phyloP scores from a whole-genome alignment of 1,140 invertebrate genomes.

The Drosophila bipectinata region DNA sequence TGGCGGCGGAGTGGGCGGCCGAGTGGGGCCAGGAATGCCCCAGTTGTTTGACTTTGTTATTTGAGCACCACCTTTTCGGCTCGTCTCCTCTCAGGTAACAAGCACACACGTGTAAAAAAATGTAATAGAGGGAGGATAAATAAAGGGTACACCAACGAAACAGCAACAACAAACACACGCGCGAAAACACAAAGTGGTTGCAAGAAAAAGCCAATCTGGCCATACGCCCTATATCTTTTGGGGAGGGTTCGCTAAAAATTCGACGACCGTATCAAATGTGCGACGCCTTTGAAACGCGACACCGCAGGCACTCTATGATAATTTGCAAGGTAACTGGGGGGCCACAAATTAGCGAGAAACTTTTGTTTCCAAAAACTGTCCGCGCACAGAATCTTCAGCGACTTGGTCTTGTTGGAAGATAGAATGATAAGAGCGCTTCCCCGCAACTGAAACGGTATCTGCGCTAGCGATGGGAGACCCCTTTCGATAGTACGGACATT shows the following conservation, averaged over 20 bases:
- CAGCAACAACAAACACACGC: not conserved
- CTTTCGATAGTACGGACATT: not conserved
- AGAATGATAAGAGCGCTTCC: not conserved
- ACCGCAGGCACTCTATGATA: not conserved
- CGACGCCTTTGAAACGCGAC: not conserved
- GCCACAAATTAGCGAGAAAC: not conserved
- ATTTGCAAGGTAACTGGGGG: not conserved
- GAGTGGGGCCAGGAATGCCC: not conserved
- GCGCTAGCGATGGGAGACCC: not conserved
- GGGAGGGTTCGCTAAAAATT: not conserved
- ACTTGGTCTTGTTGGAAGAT: not conserved
- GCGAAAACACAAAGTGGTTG: not conserved
- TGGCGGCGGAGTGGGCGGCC: not conserved
- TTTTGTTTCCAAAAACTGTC: not conserved
- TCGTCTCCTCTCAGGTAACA: not conserved
- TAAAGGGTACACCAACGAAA: not conserved
- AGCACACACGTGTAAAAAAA: not conserved
- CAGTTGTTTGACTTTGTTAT: constrained; percentile 61
- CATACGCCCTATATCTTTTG: not conserved
- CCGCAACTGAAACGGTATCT: not conserved
- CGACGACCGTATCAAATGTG: not conserved
- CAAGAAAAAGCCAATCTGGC: not conserved
- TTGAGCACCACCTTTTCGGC: constrained; percentile 23
- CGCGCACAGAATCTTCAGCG: not conserved
- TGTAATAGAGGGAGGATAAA: not conserved